Evolutionary conservation across 2,113 vertebrate genomes (phyloP).

Genomic region (Hippopotamus amphibius): DNA sequence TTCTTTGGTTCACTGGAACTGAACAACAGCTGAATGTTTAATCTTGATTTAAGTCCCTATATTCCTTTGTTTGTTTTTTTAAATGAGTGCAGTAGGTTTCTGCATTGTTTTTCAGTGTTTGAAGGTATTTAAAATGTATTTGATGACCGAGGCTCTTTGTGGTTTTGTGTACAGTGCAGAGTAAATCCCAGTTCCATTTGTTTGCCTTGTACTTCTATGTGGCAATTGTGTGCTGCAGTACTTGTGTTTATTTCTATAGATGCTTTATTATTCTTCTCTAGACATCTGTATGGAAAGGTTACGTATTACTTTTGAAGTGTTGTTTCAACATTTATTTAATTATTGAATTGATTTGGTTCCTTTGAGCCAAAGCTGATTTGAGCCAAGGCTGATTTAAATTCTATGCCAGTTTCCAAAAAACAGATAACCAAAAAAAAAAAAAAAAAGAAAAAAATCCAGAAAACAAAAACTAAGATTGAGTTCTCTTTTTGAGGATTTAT

Average conservation of each 20-base stretch:
- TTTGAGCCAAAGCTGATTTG: constrained; percentile 4
- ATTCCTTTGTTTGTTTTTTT: constrained; percentile 80
- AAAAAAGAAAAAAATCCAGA: no score
- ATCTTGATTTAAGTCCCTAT: constrained; percentile 78
- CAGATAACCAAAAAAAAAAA: background rate
- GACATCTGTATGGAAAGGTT: background rate
- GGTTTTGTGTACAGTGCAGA: constrained; percentile 72
- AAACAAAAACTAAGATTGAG: constrained; percentile 26
- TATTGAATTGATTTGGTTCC: constrained; percentile 19
- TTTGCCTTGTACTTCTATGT: background rate
- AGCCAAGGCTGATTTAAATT: constrained; percentile 33
- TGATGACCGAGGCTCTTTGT: constrained; percentile 20
- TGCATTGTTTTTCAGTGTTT: constrained; percentile 57
- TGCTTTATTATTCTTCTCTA: constrained; percentile 40
- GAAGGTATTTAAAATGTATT: constrained; percentile 48
- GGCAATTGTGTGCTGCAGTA: background rate
- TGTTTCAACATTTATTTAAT: constrained; percentile 43
- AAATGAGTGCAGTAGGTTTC: constrained; percentile 71
- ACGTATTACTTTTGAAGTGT: constrained; percentile 58
- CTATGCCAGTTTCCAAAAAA: background rate
- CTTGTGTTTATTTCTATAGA: constrained; percentile 20
- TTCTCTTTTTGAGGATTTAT: constrained; percentile 57
- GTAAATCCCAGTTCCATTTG: constrained; percentile 66
- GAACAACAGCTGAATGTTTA: constrained; percentile 73
- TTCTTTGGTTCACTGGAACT: constrained; percentile 75